Evolutionary conservation across 2,113 vertebrate species (phyloP), one percentile per base, ranked within the genome.

Genomic region (Eretmodus cyanostictus): DNA sequence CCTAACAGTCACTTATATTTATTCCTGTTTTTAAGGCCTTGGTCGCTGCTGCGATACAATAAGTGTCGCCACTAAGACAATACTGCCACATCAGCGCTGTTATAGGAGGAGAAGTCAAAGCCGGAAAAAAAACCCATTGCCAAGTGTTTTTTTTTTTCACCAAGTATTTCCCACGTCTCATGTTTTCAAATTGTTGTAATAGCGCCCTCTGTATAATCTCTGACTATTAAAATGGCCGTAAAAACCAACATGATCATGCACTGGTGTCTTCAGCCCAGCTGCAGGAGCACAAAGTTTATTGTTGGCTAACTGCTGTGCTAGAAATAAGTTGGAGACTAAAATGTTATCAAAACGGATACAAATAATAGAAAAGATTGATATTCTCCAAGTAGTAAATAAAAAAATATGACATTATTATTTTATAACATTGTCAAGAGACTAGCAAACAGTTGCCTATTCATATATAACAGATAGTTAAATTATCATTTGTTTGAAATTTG

Each of bases 91-190:
- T 63, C 59, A 36, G 59, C 1, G 17, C 31, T 63, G 16, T 11
- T 63, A 63, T 11, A 0, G 29, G 29, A 17, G 29, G 57, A 36
- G 17, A n/a, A 63, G 59, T 36, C 16, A 19, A 63, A 63, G 17
- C 17, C 2, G 5, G 59, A 3, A 63, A 11, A 34, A 8, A 10
- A 11, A 3, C 0, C 3, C 16, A 63, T 63, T 63, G 31, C 59
- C 29, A 36, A 36, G 17, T 61, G 57, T 4, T 0, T 0, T 10
- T 61, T 61, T 22, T 27, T 31, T 59, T 31, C 0, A 31, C 14
- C 27, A 59, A 59, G 29, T 34, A 6, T 34, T 61, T 34, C 16
- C 29, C 57, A 61, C 29, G 1, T 36, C 59, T 63, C 29, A 36
- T 63, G 59, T 19, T 63, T 63, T 63, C 9, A 63, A 2, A 63